Percentiles rank a stretch among this genome's conserved stretches.
Evolutionary conservation across 1,140 invertebrate species (phyloP).

Genomic region (Sweltsa coloradensis): DNA sequence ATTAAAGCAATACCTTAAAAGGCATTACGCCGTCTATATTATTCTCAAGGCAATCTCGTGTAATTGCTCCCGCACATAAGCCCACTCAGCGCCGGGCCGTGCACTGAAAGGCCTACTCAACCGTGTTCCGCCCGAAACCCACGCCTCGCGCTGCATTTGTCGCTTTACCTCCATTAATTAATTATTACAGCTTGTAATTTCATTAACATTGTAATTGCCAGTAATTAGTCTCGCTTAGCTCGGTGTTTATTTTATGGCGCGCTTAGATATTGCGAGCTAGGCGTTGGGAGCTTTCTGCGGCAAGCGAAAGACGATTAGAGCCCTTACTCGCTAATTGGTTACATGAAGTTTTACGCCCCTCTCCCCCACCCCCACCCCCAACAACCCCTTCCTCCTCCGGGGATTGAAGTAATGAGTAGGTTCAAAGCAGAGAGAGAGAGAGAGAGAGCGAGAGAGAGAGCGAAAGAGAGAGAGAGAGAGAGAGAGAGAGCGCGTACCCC

Average conservation of each 20-base stretch:
- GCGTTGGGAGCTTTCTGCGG: not conserved
- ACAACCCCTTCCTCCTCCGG: not conserved
- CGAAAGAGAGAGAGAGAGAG: no score
- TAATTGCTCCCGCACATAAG: no score
- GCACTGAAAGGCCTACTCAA: no score
- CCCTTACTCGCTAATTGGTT: conserved; percentile 7
- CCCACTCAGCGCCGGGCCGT: no score
- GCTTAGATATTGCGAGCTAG: not conserved
- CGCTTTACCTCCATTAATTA: conserved; percentile 11
- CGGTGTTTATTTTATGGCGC: conserved; percentile 15
- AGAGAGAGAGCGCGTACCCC: no score
- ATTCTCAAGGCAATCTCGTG: no score
- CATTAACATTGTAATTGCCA: conserved; percentile 16
- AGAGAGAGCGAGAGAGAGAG: no score
- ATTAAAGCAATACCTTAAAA: no score
- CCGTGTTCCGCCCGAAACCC: no score
- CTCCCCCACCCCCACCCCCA: not conserved
- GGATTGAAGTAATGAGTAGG: not conserved
- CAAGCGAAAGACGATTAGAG: conserved; percentile 2
- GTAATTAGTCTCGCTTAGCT: conserved; percentile 15
- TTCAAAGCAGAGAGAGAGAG: conserved; percentile 6
- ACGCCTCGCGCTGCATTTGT: no score
- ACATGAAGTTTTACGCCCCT: conserved; percentile 6
- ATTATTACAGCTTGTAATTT: conserved; percentile 16
- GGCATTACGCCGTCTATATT: no score